A percentile compares a stretch with the other conserved stretches of the same genome.
These are phyloP conservation scores for Falco peregrinus DNA, from an alignment of 2,797 vertebrate genomes.

Conservation along the genomic window DNA sequence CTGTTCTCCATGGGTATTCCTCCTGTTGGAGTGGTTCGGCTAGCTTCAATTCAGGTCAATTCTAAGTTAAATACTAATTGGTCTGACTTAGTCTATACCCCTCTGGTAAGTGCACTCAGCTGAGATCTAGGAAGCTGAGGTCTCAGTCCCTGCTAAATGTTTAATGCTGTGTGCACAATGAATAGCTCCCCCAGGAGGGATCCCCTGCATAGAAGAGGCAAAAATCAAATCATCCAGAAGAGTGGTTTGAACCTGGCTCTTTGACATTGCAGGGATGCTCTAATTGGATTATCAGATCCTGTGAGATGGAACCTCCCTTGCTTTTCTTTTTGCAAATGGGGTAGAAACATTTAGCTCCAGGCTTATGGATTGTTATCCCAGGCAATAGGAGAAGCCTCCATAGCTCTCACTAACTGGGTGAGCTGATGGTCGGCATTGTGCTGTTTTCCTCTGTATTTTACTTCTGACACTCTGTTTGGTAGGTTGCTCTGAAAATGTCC, in stretches of 20 bases:
- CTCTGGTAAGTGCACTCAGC: neutral
- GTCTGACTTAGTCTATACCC: neutral
- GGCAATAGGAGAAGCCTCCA: neutral
- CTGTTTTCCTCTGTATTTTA: neutral
- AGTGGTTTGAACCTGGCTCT: slow-evolving; percentile 25
- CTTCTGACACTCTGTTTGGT: neutral
- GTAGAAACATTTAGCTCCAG: neutral
- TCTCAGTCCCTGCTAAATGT: slow-evolving; percentile 38
- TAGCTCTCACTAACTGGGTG: neutral
- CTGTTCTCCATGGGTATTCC: neutral
- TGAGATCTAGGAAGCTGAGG: slow-evolving; percentile 17
- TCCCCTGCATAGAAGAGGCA: neutral
- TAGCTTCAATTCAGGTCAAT: neutral
- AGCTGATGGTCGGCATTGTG: neutral
- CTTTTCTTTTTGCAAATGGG: neutral
- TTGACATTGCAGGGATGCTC: neutral
- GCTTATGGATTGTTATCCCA: neutral
- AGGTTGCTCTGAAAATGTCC: neutral
- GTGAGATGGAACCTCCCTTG: neutral
- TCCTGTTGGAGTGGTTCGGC: neutral
- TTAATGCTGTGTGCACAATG: slow-evolving; percentile 39
- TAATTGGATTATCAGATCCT: slow-evolving; percentile 53
- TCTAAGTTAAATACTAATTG: slow-evolving; percentile 21
- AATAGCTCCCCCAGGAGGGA: slow-evolving; percentile 41
- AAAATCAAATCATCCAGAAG: slow-evolving; percentile 53